Evolutionary conservation across 2,113 vertebrate genomes (phyloP).

Genomic region (Cryptoleucopteryx plumbea): DNA sequence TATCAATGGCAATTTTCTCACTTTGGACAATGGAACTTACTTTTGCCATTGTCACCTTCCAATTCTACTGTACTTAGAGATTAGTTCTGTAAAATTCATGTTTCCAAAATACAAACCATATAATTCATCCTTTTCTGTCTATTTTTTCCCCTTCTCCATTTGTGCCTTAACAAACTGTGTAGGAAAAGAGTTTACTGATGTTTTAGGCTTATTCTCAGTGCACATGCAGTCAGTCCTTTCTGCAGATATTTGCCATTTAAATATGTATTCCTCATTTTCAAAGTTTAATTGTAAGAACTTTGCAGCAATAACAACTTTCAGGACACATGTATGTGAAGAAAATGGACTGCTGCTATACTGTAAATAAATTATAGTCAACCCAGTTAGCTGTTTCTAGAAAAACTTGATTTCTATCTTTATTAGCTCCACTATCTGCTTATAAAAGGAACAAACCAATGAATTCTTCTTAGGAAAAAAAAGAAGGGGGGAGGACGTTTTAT

Average conservation of each 20-base stretch:
- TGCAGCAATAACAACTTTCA: neutral
- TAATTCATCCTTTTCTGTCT: neutral
- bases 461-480: neutral
- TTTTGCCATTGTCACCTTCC: neutral
- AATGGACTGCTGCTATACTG: neutral
- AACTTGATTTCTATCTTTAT: neutral
- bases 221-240: neutral
- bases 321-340: neutral
- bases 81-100: neutral
- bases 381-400: neutral
- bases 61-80: neutral
- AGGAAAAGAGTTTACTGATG: neutral
- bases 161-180: neutral
- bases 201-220: neutral
- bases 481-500: rapidly evolving
- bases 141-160: neutral
- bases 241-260: neutral
- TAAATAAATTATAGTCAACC: neutral
- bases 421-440: neutral
- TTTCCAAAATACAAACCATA: neutral
- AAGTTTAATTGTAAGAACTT: neutral
- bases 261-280: neutral
- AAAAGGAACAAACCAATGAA: neutral
- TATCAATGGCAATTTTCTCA: neutral
- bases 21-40: neutral